Base-by-base conservation (phyloP, 2,113 vertebrate species). In the Hepsetus odoe region DNA sequence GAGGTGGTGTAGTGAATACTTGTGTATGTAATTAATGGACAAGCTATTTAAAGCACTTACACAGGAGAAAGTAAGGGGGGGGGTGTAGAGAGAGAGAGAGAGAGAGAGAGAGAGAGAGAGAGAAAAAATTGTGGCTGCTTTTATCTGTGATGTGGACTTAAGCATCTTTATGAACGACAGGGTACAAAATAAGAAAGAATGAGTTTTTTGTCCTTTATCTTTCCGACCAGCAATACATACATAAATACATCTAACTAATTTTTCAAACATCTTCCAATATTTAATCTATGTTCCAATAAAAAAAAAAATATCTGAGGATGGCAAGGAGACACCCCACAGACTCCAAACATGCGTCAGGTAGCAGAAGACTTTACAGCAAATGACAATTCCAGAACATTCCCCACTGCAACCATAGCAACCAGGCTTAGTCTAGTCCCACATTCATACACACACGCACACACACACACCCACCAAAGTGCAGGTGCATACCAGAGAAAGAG, bases 31-130 rank as follows among this genome's bases (percentile, higher is more conserved):
- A 91, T 90, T 90, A 92, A 87, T 88, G 85, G 86, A 85, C 77
- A 80, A 86, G 82, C 91, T 91, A 91, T 92, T 91, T 89, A 84
- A 79, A 90, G 89, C 68, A 74, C 80, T 85, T 80, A 69, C 80
- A 73, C 83, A 75, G 75, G 46, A 49, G 46, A 18, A 16, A 18
- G 5, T 5, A 16, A 18, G 13, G 5, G 16, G 5, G 14, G 2
- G 16, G 2, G 5, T 18, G 5, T n/a, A 14, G 16, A 4, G 16
- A 49, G 16, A 4, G 46, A 49, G 16, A 6, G 16, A 49, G 9
- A 1, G 18, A 6, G 16, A 49, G 13, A 1, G 13, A 78, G 35
- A 68, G 33, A 53, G 64, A 38, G 44, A 26, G 40, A 46, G 66
- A 79, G 66, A 55, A 46, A 65, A 22, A 73, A n/a, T n/a, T n/a